Evolutionary conservation across 2,113 vertebrate species (phyloP).

Genomic region (Australoheros scitulus): DNA sequence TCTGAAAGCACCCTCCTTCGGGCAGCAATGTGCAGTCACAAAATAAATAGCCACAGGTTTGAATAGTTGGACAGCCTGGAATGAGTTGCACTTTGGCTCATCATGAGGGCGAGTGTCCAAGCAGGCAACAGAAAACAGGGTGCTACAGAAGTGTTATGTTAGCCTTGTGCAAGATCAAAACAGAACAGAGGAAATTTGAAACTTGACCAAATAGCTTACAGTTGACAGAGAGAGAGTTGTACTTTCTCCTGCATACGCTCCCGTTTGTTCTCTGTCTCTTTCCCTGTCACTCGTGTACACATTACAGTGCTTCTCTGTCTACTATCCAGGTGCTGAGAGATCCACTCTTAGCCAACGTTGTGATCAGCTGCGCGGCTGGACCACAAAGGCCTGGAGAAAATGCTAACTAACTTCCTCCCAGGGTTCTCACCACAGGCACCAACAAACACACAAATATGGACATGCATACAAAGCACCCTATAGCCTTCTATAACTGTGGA

Average conservation of each 20-base stretch:
- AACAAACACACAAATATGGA: slow-evolving; percentile 11
- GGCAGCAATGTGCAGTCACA: neutral
- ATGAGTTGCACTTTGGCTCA: neutral
- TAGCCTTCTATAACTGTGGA: slow-evolving; percentile 50
- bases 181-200: neutral
- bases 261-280: neutral
- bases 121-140: neutral
- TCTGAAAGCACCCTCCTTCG: neutral
- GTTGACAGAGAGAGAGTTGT: neutral
- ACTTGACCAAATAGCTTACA: neutral
- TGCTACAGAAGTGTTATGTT: neutral
- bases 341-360: neutral
- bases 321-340: neutral
- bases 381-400: neutral
- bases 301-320: neutral
- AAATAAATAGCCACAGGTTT: neutral
- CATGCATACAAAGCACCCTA: slow-evolving; percentile 24
- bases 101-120: neutral
- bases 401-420: slow-evolving; percentile 1
- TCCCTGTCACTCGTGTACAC: neutral
- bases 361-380: neutral
- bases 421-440: neutral
- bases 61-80: neutral
- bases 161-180: neutral
- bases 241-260: neutral